phyloP scores from a whole-genome alignment of 2,113 vertebrate species.

The Apteryx owenii region DNA sequence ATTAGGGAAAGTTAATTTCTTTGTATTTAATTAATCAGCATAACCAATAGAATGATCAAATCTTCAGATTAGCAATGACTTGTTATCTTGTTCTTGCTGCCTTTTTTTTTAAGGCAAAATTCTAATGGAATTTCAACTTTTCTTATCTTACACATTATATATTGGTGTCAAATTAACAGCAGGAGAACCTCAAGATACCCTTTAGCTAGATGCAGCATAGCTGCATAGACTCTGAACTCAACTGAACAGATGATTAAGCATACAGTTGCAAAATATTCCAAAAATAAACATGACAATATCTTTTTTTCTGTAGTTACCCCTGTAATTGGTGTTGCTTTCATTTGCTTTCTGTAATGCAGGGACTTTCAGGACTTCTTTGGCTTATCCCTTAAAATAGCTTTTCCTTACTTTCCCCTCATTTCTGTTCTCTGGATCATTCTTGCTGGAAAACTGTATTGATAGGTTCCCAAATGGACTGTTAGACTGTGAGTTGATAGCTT shows the following conservation, averaged over 20 bases:
- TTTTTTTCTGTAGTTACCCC: not conserved
- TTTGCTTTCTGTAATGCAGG: not conserved
- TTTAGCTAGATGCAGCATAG: not conserved
- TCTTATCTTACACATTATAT: not conserved
- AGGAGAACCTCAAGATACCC: not conserved
- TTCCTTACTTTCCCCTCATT: not conserved
- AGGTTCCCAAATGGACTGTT: not conserved
- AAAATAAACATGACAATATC: not conserved
- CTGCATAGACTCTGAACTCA: not conserved
- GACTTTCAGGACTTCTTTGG: not conserved
- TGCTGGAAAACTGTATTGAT: not conserved
- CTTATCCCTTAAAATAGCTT: not conserved
- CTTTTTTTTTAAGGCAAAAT: not conserved
- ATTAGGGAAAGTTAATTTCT: not conserved
- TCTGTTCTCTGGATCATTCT: not conserved
- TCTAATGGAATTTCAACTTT: not conserved
- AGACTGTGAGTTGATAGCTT: not conserved
- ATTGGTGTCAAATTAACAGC: not conserved
- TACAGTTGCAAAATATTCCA: not conserved
- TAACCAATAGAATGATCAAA: not conserved
- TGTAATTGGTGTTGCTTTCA: accelerated
- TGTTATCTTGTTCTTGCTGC: not conserved
- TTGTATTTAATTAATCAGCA: not conserved
- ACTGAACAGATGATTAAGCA: not conserved
- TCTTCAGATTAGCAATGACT: not conserved